These are phyloP conservation scores for Chloropsis cyanopogon DNA, from an alignment of 2,113 vertebrate species.

Conservation along the genomic window DNA sequence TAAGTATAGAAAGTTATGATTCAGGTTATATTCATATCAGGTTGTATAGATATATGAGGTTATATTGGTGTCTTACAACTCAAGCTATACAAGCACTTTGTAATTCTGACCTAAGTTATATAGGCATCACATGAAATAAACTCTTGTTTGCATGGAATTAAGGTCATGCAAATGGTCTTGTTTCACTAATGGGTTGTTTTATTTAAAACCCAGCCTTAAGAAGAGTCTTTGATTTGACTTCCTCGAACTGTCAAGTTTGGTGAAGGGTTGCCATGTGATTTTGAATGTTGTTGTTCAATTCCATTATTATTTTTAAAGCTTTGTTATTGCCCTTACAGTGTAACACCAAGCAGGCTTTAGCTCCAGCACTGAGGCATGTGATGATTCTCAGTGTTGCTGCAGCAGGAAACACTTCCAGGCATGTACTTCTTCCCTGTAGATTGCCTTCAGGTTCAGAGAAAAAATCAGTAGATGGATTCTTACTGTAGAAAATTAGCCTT, in stretches of 20 bases:
- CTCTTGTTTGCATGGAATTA: background rate
- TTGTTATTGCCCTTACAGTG: background rate
- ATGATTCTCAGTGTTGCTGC: background rate
- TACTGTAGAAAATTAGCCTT: background rate
- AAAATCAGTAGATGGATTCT: background rate
- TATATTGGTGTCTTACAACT: background rate
- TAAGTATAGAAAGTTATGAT: background rate
- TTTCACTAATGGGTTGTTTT: background rate
- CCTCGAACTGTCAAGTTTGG: background rate
- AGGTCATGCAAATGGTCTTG: background rate
- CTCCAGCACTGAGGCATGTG: fast-evolving
- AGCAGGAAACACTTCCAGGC: background rate
- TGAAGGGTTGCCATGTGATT: background rate
- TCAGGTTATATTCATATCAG: too few species aligned
- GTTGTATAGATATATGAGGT: background rate
- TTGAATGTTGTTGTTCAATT: background rate
- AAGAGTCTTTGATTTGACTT: background rate
- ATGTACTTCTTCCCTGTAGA: background rate
- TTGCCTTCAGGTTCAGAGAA: background rate
- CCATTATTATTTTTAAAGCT: background rate
- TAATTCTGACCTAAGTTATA: background rate
- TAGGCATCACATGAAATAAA: background rate
- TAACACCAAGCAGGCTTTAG: background rate
- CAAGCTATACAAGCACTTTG: background rate
- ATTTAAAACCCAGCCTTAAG: background rate